Evolutionary conservation across 2,113 vertebrate genomes (phyloP), one percentile per base, ranked within the genome.

Genomic region (Circaetus gallicus): DNA sequence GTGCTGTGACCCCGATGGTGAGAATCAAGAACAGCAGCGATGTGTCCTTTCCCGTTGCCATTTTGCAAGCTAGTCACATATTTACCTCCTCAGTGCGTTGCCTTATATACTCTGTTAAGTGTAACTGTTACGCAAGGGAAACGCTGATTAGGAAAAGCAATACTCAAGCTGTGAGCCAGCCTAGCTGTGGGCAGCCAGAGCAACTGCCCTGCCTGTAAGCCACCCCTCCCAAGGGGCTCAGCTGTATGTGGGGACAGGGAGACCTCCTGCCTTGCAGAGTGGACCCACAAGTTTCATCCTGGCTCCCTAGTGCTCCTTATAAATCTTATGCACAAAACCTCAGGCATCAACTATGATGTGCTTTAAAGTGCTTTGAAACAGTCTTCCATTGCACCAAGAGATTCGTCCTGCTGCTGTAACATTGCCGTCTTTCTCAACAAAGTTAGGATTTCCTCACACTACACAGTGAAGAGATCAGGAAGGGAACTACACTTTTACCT

Each of bases 391-490:
- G 40, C 43, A 4, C 9, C 29, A 28, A 43, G 21, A 82, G 66
- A 24, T 31, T 10, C 0, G 3, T 34, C 42, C 58, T 40, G 63
- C 82, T 62, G 63, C 84, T 22, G 13, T 49, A 59, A 50, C 76
- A 9, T 16, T 25, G 1, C 22, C 11, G 14, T 3, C n/a, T 47
- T 66, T 14, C 26, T 22, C 67, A 19, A 0, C 7, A 1, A 6
- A 11, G 21, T 25, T 9, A 8, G 28, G 9, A 14, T 49, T 81
- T 58, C 43, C 42, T n/a, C 49, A 6, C 2, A 2, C 47, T 19
- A 16, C 16, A 0, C 34, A 11, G 52, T 15, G 15, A 40, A 61
- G 20, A 56, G 7, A n/a, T 15, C 20, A 6, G 32, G 38, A 74
- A 28, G 15, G 31, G 43, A 73, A 25, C 24, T 59, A 26, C 17